Percentiles rank a stretch among this genome's conserved stretches.
Conservation (phyloP, 2,888 invertebrate genomes). For the Patella caerulea region DNA sequence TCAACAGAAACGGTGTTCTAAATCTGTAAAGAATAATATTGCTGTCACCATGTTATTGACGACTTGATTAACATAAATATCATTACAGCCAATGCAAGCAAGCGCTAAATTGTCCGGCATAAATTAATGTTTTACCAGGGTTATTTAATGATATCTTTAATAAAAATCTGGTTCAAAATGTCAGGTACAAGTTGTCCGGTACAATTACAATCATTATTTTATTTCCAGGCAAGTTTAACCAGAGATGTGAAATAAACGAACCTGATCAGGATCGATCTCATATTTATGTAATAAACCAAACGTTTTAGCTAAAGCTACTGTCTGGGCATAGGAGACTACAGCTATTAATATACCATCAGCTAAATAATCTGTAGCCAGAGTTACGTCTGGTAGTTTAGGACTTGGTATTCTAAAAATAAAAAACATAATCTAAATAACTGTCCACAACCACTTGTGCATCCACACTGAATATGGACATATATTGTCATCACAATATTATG, state of each 20-base stretch:
- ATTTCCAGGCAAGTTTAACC: too few relatives aligned
- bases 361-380: conserved; percentile 62
- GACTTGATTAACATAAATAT: neutral
- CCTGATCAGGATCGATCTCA: conserved; percentile 72
- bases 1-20: too few relatives aligned
- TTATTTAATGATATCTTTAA: too few relatives aligned
- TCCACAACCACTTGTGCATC: neutral
- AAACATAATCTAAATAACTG: neutral
- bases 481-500: too few relatives aligned
- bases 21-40: neutral
- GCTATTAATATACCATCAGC: conserved; percentile 71
- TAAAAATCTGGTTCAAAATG: too few relatives aligned
- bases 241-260: too few relatives aligned
- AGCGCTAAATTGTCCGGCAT: conserved; percentile 72
- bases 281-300: conserved; percentile 73
- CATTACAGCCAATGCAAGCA: neutral
- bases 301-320: conserved; percentile 73
- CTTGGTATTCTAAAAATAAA: conserved; percentile 40
- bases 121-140: conserved; percentile 72
- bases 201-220: too few relatives aligned
- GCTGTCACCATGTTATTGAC: neutral
- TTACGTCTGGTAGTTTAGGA: conserved; percentile 42
- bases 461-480: too few relatives aligned
- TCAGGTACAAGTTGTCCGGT: too few relatives aligned
- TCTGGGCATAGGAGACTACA: conserved; percentile 73